Conservation (phyloP, 2,888 invertebrate species). For the Caenorhabditis sp. region DNA sequence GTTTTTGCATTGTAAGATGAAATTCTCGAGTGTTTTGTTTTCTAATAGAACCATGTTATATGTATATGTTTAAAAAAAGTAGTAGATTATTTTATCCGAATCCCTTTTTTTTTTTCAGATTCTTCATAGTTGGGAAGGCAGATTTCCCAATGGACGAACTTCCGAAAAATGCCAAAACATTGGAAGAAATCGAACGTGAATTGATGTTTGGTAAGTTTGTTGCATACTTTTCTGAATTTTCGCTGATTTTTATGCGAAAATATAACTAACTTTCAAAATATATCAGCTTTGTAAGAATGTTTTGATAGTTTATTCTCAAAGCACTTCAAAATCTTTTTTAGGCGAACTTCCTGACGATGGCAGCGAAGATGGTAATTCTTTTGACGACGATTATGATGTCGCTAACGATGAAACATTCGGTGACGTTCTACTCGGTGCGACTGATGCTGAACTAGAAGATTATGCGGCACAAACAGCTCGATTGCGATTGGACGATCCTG, state of each 20-base stretch:
- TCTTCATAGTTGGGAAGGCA: background rate
- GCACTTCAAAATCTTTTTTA: slow-evolving; percentile 7
- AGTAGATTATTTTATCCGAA: too few relatives aligned
- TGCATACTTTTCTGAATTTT: background rate
- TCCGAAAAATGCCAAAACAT: slow-evolving; percentile 34
- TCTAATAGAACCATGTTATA: background rate
- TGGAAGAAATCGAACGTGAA: slow-evolving; percentile 40
- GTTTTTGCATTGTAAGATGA: too few relatives aligned
- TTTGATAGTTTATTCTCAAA: too few relatives aligned
- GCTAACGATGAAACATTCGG: slow-evolving; percentile 70
- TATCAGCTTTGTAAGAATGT: too few relatives aligned
- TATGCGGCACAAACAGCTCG: slow-evolving; percentile 62
- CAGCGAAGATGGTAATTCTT: slow-evolving; percentile 37
- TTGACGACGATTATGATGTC: slow-evolving; percentile 57
- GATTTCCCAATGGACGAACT: slow-evolving; percentile 22
- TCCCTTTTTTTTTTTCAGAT: background rate
- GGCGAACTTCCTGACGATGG: slow-evolving; percentile 30
- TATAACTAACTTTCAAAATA: too few relatives aligned
- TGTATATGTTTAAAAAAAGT: background rate
- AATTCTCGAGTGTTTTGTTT: too few relatives aligned
- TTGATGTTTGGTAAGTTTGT: slow-evolving; percentile 35
- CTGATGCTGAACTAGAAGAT: slow-evolving; percentile 52
- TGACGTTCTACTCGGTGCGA: slow-evolving; percentile 36
- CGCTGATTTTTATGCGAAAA: background rate
- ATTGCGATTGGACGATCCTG: slow-evolving; percentile 53